A percentile compares a stretch with the other conserved stretches of the same genome.
Conservation (phyloP, 1,140 invertebrate species). For the Cheumatopsyche charites region DNA sequence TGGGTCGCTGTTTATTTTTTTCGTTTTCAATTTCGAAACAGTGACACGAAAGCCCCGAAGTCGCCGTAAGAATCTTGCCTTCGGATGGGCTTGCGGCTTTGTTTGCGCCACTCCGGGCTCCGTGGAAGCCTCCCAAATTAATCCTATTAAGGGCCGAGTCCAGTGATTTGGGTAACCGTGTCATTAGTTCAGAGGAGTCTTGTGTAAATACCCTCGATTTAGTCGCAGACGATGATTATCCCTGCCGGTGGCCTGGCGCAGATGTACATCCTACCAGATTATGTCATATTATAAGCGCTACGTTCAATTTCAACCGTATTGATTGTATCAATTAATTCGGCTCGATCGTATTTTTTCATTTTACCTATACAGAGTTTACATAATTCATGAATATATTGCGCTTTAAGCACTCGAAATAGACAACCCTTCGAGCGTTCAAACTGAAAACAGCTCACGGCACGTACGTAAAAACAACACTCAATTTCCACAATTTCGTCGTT, state of each 20-base stretch:
- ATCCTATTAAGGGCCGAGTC: conserved; percentile 18
- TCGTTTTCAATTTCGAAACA: too few relatives aligned
- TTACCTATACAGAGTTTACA: not conserved
- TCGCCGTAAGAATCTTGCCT: too few relatives aligned
- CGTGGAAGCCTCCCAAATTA: conserved; percentile 1
- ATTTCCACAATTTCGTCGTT: not conserved
- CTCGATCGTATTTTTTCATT: not conserved
- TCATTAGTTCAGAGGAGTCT: conserved; percentile 4
- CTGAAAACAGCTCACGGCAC: too few relatives aligned
- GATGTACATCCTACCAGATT: not conserved
- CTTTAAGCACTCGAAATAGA: too few relatives aligned
- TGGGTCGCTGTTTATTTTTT: too few relatives aligned
- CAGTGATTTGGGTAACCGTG: conserved; percentile 20
- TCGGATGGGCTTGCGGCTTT: not conserved
- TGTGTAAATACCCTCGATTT: conserved; percentile 5
- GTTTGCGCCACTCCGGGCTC: conserved; percentile 2
- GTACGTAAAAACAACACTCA: not conserved
- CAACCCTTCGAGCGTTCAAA: too few relatives aligned
- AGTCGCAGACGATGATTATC: conserved; percentile 12
- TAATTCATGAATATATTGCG: too few relatives aligned
- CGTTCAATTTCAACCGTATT: too few relatives aligned
- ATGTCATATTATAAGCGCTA: too few relatives aligned
- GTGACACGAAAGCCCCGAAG: too few relatives aligned
- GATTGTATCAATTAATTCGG: too few relatives aligned
- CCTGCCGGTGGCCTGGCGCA: not conserved